Evolutionary conservation across 2,113 vertebrate species (phyloP).

Genomic region (Cathartes aura): DNA sequence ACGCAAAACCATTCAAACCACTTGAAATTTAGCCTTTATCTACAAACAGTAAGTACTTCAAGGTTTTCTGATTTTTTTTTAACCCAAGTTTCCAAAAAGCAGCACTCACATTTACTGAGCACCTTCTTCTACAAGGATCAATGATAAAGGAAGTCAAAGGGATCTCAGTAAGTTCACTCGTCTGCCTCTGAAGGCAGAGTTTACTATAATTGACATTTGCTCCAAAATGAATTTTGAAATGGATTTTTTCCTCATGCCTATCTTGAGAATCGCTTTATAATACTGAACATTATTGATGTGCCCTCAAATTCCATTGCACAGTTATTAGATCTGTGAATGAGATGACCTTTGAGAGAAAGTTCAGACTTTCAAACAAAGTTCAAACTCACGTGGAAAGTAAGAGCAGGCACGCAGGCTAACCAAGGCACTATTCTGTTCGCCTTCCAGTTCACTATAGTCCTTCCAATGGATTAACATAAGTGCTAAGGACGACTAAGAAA

Average conservation of each 20-base stretch:
- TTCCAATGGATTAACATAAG: not conserved
- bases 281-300: not conserved
- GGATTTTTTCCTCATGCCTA: not conserved
- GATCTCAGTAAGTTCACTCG: not conserved
- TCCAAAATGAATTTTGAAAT: not conserved
- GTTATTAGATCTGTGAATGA: not conserved
- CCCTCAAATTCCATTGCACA: not conserved
- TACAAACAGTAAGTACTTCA: not conserved
- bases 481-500: not conserved
- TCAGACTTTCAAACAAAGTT: not conserved
- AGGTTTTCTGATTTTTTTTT: not conserved
- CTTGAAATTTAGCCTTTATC: not conserved
- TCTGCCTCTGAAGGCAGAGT: not conserved
- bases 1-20: not conserved
- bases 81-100: not conserved
- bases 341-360: not conserved
- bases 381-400: not conserved
- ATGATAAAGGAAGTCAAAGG: not conserved
- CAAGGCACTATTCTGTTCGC: not conserved
- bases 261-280: not conserved
- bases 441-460: not conserved
- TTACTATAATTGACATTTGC: fast-evolving
- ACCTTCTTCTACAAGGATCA: not conserved
- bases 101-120: not conserved
- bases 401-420: not conserved